Conservation (phyloP, 64 coral and sea anemone genomes). For the Pocillopora verrucosa region DNA sequence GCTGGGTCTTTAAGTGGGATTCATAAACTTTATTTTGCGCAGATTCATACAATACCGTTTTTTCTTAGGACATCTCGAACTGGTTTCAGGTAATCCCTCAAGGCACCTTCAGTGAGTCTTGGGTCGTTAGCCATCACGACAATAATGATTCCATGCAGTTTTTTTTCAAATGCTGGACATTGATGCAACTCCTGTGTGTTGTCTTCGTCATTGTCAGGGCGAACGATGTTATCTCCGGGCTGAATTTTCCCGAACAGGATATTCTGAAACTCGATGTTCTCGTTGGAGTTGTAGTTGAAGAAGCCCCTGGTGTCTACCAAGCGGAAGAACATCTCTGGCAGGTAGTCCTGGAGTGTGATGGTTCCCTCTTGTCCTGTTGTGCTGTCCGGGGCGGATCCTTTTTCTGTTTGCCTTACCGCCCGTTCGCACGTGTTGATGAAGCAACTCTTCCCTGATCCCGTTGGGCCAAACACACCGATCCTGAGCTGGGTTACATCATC, state of each 20-base stretch:
- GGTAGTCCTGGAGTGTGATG: slow-evolving; percentile 64
- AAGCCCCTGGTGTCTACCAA: slow-evolving; percentile 69
- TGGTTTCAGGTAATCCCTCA: slow-evolving; percentile 55
- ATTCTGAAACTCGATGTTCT: slow-evolving; percentile 41
- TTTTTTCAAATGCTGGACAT: neutral
- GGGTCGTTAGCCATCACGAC: slow-evolving; percentile 49
- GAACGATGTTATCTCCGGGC: slow-evolving; percentile 45
- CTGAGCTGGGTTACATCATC: slow-evolving; percentile 46
- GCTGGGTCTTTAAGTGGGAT: too few species aligned
- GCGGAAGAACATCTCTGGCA: slow-evolving; percentile 57
- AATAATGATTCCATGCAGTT: slow-evolving; percentile 60
- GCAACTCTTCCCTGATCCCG: slow-evolving; percentile 71
- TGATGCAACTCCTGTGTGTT: neutral
- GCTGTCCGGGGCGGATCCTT: slow-evolving; percentile 37
- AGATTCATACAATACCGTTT: slow-evolving; percentile 25
- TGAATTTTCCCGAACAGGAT: slow-evolving; percentile 45
- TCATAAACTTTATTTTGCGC: too few species aligned
- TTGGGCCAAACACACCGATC: slow-evolving; percentile 64
- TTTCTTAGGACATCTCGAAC: slow-evolving; percentile 31
- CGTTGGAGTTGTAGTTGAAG: slow-evolving; percentile 57
- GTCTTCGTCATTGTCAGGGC: neutral
- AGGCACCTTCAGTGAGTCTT: slow-evolving; percentile 21
- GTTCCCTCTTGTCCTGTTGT: slow-evolving; percentile 56
- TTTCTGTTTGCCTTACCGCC: slow-evolving; percentile 34
- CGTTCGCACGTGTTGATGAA: slow-evolving; percentile 72